Percentiles rank a stretch among this genome's conserved stretches.
Conservation (phyloP, 1,140 invertebrate genomes). For the Wasmannia auropunctata region DNA sequence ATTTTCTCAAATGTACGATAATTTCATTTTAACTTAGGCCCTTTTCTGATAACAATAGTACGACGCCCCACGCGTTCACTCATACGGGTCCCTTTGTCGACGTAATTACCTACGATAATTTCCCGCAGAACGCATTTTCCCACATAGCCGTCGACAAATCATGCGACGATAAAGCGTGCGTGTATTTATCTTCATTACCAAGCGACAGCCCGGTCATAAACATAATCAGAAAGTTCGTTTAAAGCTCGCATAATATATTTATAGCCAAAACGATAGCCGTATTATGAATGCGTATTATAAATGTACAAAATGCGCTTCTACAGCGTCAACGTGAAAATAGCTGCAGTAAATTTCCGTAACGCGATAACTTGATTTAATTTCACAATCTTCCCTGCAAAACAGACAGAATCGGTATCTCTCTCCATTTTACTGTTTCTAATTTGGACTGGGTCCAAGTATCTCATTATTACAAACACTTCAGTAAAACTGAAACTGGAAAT, state of each 20-base stretch:
- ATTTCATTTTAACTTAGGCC: background rate
- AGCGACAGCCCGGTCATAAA: constrained; percentile 44
- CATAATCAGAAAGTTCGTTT: constrained; percentile 60
- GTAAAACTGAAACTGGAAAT: background rate
- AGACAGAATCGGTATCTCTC: background rate
- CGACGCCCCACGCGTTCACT: background rate
- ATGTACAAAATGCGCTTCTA: constrained; percentile 24
- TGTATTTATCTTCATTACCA: constrained; percentile 56
- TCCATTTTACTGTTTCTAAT: background rate
- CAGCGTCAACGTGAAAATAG: constrained; percentile 16
- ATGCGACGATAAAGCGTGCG: constrained; percentile 48
- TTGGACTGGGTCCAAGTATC: background rate
- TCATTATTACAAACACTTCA: background rate
- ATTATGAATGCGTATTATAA: constrained; percentile 58
- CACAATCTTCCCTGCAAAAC: background rate
- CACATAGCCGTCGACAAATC: constrained; percentile 54
- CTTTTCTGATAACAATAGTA: constrained; percentile 24
- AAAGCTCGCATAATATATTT: constrained; percentile 54
- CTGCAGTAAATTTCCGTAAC: constrained; percentile 15
- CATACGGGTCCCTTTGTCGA: constrained; percentile 34
- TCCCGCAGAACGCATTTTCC: constrained; percentile 49
- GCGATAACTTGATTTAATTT: constrained; percentile 11
- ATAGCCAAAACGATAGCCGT: constrained; percentile 49
- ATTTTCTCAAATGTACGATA: constrained; percentile 21
- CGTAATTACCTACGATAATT: constrained; percentile 52